phyloP scores from a whole-genome alignment of 2,113 vertebrate genomes.

The Antechinus flavipes region DNA sequence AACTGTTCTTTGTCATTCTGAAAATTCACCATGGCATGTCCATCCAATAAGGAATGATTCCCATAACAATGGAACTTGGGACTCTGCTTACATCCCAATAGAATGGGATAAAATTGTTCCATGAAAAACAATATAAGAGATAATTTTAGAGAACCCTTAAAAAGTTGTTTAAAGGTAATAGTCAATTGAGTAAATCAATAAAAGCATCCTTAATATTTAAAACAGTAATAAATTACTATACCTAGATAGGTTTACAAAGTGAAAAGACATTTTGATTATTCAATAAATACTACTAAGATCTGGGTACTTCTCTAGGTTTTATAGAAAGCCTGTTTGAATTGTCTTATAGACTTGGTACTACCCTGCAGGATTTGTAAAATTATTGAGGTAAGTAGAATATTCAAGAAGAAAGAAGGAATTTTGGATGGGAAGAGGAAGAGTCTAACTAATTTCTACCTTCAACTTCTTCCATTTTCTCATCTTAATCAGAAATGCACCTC shows the following conservation, averaged over 20 bases:
- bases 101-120: not conserved
- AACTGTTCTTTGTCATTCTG: too few species aligned
- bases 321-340: not conserved
- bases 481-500: not conserved
- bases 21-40: too few species aligned
- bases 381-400: not conserved
- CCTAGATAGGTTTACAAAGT: not conserved
- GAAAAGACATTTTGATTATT: not conserved
- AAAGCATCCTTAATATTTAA: not conserved
- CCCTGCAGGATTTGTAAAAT: not conserved
- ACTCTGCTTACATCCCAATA: not conserved
- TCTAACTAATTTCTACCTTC: not conserved
- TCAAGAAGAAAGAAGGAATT: not conserved
- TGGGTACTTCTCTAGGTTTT: not conserved
- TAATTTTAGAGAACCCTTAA: not conserved
- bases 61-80: not conserved
- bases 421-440: not conserved
- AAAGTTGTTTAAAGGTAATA: not conserved
- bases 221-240: not conserved
- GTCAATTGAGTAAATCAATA: not conserved
- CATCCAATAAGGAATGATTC: not conserved
- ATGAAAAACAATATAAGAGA: not conserved
- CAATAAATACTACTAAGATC: not conserved
- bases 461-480: not conserved
- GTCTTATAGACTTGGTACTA: not conserved